Percentiles rank a stretch among this genome's conserved stretches.
These are phyloP conservation scores for Luscinia luscinia DNA, from an alignment of 2,797 vertebrate genomes.

Conservation along the genomic window DNA sequence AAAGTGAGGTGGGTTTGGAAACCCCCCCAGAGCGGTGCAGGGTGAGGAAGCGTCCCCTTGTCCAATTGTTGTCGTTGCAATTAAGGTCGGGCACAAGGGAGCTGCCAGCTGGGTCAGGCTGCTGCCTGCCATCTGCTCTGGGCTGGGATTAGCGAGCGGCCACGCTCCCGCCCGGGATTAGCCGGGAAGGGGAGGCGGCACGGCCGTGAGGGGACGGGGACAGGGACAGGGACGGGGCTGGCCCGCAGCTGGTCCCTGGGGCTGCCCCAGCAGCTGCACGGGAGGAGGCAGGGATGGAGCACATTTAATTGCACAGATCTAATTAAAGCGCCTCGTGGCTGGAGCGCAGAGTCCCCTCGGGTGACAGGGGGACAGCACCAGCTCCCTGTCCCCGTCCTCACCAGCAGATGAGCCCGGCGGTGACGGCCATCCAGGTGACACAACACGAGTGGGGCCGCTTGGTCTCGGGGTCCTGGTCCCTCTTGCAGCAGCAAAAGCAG, in stretches of 20 bases:
- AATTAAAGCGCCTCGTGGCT: neutral
- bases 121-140: slow-evolving; percentile 23
- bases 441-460: slow-evolving; percentile 86
- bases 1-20: accelerated
- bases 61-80: neutral
- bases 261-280: neutral
- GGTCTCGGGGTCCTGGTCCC: slow-evolving; percentile 78
- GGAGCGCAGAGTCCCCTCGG: accelerated
- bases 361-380: accelerated
- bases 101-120: slow-evolving; percentile 50
- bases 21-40: accelerated
- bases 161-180: slow-evolving; percentile 34
- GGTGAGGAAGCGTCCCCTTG: neutral
- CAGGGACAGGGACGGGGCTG: neutral
- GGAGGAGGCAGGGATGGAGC: neutral
- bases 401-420: slow-evolving; percentile 91
- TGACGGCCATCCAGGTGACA: slow-evolving; percentile 86
- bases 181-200: neutral
- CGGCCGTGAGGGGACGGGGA: neutral
- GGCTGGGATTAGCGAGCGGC: slow-evolving; percentile 42
- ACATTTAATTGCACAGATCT: neutral
- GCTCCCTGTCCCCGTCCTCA: slow-evolving; percentile 66
- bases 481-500: slow-evolving; percentile 85
- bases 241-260: neutral
- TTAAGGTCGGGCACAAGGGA: neutral